Base-by-base conservation (phyloP, 1,140 invertebrate species). In the Diorhabda carinulata region DNA sequence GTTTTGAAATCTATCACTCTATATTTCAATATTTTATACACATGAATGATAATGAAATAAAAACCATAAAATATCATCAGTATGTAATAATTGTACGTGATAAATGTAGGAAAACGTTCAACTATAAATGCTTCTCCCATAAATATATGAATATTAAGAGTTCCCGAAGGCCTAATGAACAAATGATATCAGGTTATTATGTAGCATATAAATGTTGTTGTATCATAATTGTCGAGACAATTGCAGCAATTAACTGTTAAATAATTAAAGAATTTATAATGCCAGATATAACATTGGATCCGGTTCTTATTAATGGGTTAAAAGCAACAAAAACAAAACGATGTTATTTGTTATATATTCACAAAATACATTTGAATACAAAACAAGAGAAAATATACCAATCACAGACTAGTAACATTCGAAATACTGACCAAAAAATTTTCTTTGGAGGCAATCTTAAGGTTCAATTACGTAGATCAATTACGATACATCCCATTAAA, bases 111-210 rank as follows among this genome's bases (percentile, higher is more conserved):
- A n/a, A 52, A 52, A 52, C 6, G 47, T 52, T n/a, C 25, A 25
- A 52, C 47, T n/a, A 52, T 52, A 52, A 52, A 4, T 52, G 47
- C n/a, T 8, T 52, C n/a, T 52, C 47, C 47, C 3, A 8, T 52
- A n/a, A 52, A 52, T n/a, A 52, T 52, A 52, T 52, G 47, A 52
- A 52, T 52, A 52, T 52, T 52, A 52, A 52, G n/a, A 52, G 47
- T 52, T 52, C n/a, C n/a, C 6, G 6, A 52, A n/a, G 47, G 6
- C 6, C n/a, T 52, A 52, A 52, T 52, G 47, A 52, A 6, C 47
- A 52, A 52, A 6, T n/a, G n/a, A 52, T 52, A 52, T n/a, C 47
- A 6, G 6, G 47, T 8, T 52, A 52, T 52, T 52, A 52, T n/a
- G 47, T 8, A 6, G 47, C n/a, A 52, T 52, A 52, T 52, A 52